A percentile compares a stretch with the other conserved stretches of the same genome.
Evolutionary conservation across 2,797 vertebrate genomes (phyloP).

Genomic region (Anguilla megastoma): DNA sequence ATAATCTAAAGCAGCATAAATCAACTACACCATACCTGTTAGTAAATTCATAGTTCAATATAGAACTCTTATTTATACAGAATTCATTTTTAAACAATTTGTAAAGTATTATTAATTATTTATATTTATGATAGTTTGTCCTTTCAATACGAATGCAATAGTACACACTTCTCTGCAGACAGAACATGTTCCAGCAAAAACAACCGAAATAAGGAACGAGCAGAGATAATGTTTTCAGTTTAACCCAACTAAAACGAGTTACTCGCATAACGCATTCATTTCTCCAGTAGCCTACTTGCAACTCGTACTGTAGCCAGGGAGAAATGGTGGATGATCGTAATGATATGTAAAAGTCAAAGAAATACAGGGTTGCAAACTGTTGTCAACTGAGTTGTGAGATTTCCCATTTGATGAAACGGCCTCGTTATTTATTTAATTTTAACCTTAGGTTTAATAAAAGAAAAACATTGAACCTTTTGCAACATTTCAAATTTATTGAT

Average conservation of each 20-base stretch:
- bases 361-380: too few species aligned
- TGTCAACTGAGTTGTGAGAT: too few species aligned
- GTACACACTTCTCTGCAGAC: not conserved
- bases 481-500: too few species aligned
- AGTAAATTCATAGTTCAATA: not conserved
- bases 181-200: not conserved
- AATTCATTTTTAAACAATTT: not conserved
- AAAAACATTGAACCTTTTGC: not conserved
- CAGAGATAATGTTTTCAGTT: not conserved
- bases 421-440: too few species aligned
- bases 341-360: not conserved
- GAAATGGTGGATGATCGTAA: not conserved
- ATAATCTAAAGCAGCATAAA: not conserved
- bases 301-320: not conserved
- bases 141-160: not conserved
- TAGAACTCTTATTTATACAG: not conserved
- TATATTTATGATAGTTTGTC: not conserved
- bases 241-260: not conserved
- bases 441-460: not conserved
- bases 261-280: not conserved
- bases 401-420: too few species aligned
- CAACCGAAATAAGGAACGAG: not conserved
- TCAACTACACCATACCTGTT: not conserved
- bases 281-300: too few species aligned
- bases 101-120: not conserved